phyloP scores from a whole-genome alignment of 2,797 vertebrate genomes.

The Lacerta viridis region DNA sequence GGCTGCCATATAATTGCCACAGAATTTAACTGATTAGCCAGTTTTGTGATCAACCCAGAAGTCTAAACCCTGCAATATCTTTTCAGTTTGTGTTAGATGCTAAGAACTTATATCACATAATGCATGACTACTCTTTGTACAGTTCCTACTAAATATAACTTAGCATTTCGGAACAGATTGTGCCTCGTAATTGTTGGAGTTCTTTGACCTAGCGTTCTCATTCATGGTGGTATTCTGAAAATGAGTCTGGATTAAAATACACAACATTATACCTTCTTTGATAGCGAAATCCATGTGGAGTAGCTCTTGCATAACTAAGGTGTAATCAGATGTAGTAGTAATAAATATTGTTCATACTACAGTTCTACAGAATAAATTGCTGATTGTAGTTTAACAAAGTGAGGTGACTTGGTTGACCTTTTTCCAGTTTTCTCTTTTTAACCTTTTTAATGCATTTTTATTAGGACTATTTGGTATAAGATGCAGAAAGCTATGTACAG shows the following conservation, averaged over 20 bases:
- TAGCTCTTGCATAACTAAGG: neutral
- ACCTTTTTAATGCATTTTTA: conserved; percentile 70
- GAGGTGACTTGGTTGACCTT: conserved; percentile 48
- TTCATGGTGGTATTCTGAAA: conserved; percentile 51
- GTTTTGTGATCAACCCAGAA: conserved; percentile 68
- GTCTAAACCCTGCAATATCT: conserved; percentile 71
- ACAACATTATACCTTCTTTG: neutral
- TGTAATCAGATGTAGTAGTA: neutral
- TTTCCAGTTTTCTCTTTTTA: conserved; percentile 72
- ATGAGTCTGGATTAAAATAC: conserved; percentile 33
- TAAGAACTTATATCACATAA: conserved; percentile 49
- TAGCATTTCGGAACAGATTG: conserved; percentile 64
- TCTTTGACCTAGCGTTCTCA: conserved; percentile 56
- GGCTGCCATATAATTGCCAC: conserved; percentile 74
- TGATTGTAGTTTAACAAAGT: conserved; percentile 63
- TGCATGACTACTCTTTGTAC: conserved; percentile 67
- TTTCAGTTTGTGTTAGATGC: conserved; percentile 59
- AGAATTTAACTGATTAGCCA: conserved; percentile 71
- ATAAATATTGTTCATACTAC: fast-evolving
- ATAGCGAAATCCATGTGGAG: conserved; percentile 45
- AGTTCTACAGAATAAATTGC: conserved; percentile 46
- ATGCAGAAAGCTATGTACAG: conserved; percentile 75
- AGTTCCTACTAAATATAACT: conserved; percentile 56
- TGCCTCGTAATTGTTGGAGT: conserved; percentile 60
- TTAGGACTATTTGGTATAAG: conserved; percentile 79